A percentile compares a stretch with the other conserved stretches of the same genome.
Conservation (phyloP, 2,888 invertebrate genomes). For the Lepidocyrtinus sp. region DNA sequence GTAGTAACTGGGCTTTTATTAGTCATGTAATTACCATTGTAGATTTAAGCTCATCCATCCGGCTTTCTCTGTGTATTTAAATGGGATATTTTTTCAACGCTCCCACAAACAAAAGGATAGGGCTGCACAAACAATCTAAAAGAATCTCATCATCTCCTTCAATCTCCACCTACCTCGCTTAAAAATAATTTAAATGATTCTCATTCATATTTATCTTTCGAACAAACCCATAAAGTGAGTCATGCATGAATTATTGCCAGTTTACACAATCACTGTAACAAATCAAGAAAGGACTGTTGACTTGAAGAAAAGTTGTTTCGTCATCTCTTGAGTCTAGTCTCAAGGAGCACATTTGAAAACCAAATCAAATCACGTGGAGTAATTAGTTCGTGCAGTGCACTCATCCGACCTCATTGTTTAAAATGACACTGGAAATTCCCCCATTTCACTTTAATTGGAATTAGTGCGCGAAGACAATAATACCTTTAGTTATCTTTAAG, state of each 20-base stretch:
- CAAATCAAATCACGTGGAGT: constrained; percentile 37
- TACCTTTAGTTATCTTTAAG: too few relatives aligned
- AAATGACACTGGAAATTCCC: constrained; percentile 37
- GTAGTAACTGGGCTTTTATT: neutral
- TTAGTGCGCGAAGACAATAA: too few relatives aligned
- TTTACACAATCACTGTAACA: constrained; percentile 24
- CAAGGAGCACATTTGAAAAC: neutral
- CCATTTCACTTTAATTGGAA: constrained; percentile 33
- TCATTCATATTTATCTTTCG: neutral
- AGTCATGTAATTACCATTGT: neutral
- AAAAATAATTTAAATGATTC: neutral
- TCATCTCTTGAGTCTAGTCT: neutral
- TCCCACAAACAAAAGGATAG: neutral
- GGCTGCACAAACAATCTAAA: neutral
- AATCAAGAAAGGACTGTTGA: neutral
- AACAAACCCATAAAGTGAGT: constrained; percentile 19
- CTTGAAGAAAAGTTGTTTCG: neutral
- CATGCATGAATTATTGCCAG: constrained; percentile 35
- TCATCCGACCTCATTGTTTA: neutral
- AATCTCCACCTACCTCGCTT: neutral
- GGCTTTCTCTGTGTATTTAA: neutral
- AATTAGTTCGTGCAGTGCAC: constrained; percentile 27
- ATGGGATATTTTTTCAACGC: neutral
- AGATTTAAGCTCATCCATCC: neutral
- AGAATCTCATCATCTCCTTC: too few relatives aligned